Percentiles rank a stretch among this genome's conserved stretches.
Evolutionary conservation across 2,797 vertebrate genomes (phyloP).

Genomic region (Antennarius maculatus): DNA sequence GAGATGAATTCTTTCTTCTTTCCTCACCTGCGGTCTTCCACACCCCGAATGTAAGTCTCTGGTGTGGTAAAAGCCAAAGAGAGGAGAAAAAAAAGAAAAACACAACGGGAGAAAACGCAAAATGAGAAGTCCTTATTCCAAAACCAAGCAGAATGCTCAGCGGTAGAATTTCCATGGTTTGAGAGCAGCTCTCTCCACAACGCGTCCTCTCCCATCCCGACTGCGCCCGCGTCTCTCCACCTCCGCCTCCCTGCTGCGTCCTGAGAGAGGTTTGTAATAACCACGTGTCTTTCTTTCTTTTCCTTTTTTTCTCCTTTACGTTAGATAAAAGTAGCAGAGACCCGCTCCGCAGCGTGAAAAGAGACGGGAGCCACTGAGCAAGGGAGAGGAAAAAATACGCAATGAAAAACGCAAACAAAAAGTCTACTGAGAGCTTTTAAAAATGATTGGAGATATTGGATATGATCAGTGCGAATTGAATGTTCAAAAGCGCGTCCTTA

Average conservation of each 20-base stretch:
- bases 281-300: constrained; percentile 73
- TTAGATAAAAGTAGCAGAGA: constrained; percentile 49
- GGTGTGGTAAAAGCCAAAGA: not conserved
- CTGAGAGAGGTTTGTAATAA: constrained; percentile 73
- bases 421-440: not conserved
- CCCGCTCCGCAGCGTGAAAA: constrained; percentile 56
- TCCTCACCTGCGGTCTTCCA: constrained; percentile 60
- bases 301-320: constrained; percentile 32
- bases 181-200: constrained; percentile 58
- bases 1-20: constrained; percentile 29
- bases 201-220: constrained; percentile 71
- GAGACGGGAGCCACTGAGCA: not conserved
- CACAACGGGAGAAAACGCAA: not conserved
- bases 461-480: not conserved
- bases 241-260: constrained; percentile 72
- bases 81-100: not conserved
- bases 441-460: not conserved
- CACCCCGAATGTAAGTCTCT: constrained; percentile 42
- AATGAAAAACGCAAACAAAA: constrained; percentile 3
- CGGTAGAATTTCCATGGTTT: constrained; percentile 49
- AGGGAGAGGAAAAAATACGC: constrained; percentile 7
- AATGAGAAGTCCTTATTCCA: constrained; percentile 45
- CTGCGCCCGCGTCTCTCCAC: constrained; percentile 72
- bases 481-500: not conserved
- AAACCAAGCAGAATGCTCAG: constrained; percentile 36